These are phyloP conservation scores for Spicauda simplicius DNA, from an alignment of 2,888 invertebrate genomes.

Conservation along the genomic window DNA sequence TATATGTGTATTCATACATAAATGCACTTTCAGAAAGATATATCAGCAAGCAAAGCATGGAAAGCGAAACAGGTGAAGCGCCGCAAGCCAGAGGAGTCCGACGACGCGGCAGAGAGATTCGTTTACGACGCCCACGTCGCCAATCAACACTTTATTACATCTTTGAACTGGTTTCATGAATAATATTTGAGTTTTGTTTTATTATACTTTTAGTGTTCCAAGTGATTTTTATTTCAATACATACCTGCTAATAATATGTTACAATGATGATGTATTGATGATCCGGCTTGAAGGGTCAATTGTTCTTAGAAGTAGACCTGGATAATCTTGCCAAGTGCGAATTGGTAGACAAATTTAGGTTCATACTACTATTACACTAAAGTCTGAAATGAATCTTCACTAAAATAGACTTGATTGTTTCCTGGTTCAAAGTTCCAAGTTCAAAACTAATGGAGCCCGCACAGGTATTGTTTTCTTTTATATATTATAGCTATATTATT, in stretches of 20 bases:
- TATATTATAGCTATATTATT: too few relatives aligned
- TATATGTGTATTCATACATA: not conserved
- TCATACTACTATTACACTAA: too few relatives aligned
- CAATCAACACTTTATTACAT: conserved; percentile 48
- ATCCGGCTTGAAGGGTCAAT: not conserved
- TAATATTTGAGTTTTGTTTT: not conserved
- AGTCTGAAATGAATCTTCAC: too few relatives aligned
- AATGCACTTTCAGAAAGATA: conserved; percentile 51
- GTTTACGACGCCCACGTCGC: conserved; percentile 45
- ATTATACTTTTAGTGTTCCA: not conserved
- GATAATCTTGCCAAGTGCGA: too few relatives aligned
- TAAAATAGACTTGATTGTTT: too few relatives aligned
- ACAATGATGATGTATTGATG: not conserved
- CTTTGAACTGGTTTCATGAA: conserved; percentile 48
- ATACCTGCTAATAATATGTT: not conserved
- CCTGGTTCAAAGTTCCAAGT: too few relatives aligned
- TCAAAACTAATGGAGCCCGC: too few relatives aligned
- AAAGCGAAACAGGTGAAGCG: conserved; percentile 55
- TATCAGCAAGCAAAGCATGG: conserved; percentile 52
- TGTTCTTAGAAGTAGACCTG: not conserved
- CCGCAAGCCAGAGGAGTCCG: conserved; percentile 60
- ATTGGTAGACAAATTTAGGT: too few relatives aligned
- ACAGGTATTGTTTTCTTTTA: too few relatives aligned
- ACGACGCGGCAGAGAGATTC: conserved; percentile 50
- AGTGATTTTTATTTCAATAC: too few relatives aligned